Evolutionary conservation across 2,888 invertebrate species (phyloP).

Genomic region (Temnothorax unifasciatus): DNA sequence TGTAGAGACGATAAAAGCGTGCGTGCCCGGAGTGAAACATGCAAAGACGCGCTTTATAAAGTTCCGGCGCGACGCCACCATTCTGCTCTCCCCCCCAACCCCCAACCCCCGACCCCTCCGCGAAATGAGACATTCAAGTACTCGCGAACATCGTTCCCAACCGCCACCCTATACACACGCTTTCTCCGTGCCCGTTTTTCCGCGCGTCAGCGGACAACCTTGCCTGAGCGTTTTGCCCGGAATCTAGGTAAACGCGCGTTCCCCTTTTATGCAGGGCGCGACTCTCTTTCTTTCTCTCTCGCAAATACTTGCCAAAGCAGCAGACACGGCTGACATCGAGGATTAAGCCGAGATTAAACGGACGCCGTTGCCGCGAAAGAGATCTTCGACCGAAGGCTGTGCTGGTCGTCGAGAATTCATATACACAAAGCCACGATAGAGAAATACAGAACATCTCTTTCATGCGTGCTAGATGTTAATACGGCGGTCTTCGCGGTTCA

Average conservation of each 20-base stretch:
- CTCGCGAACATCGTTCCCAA: constrained; percentile 39
- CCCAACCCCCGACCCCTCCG: background rate
- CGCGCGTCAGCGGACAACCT: constrained; percentile 1
- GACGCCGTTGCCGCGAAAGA: constrained; percentile 19
- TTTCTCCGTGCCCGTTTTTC: background rate
- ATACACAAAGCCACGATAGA: background rate
- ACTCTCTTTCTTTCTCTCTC: background rate
- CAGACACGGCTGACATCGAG: constrained; percentile 39
- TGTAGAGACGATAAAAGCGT: constrained; percentile 68
- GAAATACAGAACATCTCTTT: background rate
- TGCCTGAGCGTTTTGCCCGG: constrained; percentile 12
- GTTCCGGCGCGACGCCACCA: constrained; percentile 51
- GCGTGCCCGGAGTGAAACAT: constrained; percentile 60
- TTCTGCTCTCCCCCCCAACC: background rate
- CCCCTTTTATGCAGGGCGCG: background rate
- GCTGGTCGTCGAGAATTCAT: background rate
- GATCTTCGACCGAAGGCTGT: background rate
- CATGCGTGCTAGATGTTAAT: background rate
- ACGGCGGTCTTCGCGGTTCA: background rate
- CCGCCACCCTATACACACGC: constrained; percentile 25
- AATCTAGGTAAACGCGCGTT: constrained; percentile 36
- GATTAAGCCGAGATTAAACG: constrained; percentile 49
- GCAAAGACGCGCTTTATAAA: constrained; percentile 64
- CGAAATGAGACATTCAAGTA: constrained; percentile 56
- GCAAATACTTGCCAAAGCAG: constrained; percentile 8